Evolutionary conservation across 2,113 vertebrate species (phyloP).

Genomic region (Meleagris gallopavo): DNA sequence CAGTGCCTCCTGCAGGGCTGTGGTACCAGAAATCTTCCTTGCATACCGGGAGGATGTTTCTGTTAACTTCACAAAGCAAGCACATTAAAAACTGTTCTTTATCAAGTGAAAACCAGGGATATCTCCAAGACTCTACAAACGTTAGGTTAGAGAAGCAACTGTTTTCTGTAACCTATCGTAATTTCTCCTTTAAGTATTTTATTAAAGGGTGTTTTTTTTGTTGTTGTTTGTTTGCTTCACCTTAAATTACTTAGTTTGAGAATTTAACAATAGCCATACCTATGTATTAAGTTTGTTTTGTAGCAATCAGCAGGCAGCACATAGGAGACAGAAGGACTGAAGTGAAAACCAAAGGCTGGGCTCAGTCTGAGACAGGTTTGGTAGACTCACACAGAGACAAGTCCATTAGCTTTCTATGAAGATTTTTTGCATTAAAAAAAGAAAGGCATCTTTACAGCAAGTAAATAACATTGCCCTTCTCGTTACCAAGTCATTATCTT

Average conservation of each 20-base stretch:
- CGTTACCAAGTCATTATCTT: not conserved
- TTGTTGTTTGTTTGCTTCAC: not conserved
- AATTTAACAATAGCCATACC: not conserved
- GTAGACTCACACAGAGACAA: not conserved
- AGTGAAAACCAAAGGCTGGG: not conserved
- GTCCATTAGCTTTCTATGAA: not conserved
- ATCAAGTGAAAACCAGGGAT: not conserved
- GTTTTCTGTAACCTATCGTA: not conserved
- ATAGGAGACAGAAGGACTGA: not conserved
- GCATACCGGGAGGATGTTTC: conserved; percentile 96
- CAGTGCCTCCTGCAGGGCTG: conserved; percentile 95
- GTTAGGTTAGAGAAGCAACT: conserved; percentile 26
- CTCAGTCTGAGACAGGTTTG: not conserved
- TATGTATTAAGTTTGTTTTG: not conserved
- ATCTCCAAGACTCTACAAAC: not conserved
- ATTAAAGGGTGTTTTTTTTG: not conserved
- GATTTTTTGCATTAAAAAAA: not conserved
- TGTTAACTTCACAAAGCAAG: conserved; percentile 86
- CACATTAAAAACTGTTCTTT: not conserved
- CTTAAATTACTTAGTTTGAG: not conserved
- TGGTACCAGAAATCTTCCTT: conserved; percentile 97
- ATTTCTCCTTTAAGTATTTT: not conserved
- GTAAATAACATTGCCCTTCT: not conserved
- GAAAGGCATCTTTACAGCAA: not conserved
- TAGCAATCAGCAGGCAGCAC: not conserved